Conservation (phyloP, 2,113 vertebrate species). For the Naja naja region DNA sequence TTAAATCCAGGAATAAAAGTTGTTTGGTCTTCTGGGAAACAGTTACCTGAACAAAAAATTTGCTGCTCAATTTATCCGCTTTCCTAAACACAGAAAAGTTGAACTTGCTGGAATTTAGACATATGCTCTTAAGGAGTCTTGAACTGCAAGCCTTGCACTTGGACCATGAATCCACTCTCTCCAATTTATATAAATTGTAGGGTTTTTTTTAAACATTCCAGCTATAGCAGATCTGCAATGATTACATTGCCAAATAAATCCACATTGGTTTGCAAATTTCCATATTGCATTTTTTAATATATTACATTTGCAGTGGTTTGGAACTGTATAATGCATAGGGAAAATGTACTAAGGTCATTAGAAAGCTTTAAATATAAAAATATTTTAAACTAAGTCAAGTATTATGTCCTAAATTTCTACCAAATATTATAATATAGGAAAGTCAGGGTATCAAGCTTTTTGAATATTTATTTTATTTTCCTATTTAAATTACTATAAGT, state of each 20-base stretch:
- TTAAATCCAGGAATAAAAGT: slow-evolving; percentile 12
- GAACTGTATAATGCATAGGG: slow-evolving; percentile 8
- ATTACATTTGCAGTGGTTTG: slow-evolving; percentile 6
- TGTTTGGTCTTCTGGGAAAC: slow-evolving; percentile 13
- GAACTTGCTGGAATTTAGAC: neutral
- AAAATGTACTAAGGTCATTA: slow-evolving; percentile 6
- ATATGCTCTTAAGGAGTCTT: slow-evolving; percentile 17
- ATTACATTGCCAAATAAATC: slow-evolving; percentile 21
- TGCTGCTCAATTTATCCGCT: neutral
- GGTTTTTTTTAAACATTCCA: slow-evolving; percentile 4
- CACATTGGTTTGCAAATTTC: slow-evolving; percentile 24
- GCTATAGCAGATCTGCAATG: slow-evolving; percentile 21
- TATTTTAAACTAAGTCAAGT: slow-evolving; percentile 23
- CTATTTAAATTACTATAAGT: neutral
- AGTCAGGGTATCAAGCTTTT: neutral
- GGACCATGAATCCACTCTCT: neutral
- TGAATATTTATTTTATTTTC: neutral
- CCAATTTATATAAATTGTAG: neutral
- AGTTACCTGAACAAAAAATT: slow-evolving; percentile 14
- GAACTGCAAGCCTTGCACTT: neutral
- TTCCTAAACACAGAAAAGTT: neutral
- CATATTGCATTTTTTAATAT: slow-evolving; percentile 23
- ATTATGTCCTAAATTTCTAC: slow-evolving; percentile 3
- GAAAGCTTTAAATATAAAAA: slow-evolving; percentile 24
- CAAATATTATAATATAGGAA: neutral